Conservation (phyloP, 1,140 invertebrate genomes). For the Polypedilum pembai region DNA sequence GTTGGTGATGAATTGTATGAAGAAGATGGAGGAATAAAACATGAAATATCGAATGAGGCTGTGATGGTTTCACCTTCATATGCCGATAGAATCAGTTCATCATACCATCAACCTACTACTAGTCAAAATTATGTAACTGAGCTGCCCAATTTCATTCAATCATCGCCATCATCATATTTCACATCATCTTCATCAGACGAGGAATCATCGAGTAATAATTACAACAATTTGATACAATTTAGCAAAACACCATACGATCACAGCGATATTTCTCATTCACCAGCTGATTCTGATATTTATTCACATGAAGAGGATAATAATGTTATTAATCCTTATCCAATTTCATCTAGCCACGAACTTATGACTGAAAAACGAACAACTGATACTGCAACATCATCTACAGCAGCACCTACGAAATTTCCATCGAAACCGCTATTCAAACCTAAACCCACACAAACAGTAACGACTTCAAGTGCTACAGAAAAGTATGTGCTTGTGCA, state of each 20-base stretch:
- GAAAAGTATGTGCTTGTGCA: constrained; percentile 39
- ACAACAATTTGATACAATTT: background rate
- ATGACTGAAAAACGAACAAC: constrained; percentile 31
- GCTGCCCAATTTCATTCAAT: constrained; percentile 26
- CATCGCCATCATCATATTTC: background rate
- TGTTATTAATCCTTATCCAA: constrained; percentile 29
- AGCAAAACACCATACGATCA: constrained; percentile 39
- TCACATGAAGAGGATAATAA: background rate
- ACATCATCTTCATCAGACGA: background rate
- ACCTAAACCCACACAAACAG: constrained; percentile 43
- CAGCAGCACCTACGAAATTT: constrained; percentile 25
- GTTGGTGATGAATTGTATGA: constrained; percentile 37
- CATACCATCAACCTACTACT: background rate
- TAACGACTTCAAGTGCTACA: constrained; percentile 35
- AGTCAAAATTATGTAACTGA: constrained; percentile 16
- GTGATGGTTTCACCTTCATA: constrained; percentile 11
- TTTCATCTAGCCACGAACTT: constrained; percentile 37
- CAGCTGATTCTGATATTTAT: constrained; percentile 39
- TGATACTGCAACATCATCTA: background rate
- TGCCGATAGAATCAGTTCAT: background rate
- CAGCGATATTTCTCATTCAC: constrained; percentile 42
- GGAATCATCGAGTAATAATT: background rate
- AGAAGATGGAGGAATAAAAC: background rate
- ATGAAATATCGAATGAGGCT: constrained; percentile 33
- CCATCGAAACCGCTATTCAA: constrained; percentile 43